Evolutionary conservation across 2,888 invertebrate species (phyloP).

Genomic region (Sphinx pinastri): DNA sequence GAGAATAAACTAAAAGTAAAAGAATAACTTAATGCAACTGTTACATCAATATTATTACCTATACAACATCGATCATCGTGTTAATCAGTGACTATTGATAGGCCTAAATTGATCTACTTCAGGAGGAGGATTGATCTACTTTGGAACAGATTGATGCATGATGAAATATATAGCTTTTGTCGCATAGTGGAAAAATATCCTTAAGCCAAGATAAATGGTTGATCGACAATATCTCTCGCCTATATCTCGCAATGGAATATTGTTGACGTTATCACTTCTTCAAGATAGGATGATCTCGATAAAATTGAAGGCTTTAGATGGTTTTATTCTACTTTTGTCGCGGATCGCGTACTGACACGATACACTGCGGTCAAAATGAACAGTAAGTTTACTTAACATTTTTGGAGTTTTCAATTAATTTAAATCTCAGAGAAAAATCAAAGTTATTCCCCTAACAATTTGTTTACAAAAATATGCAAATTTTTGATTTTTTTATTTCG

Average conservation of each 20-base stretch:
- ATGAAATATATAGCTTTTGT: slow-evolving; percentile 16
- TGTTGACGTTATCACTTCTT: slow-evolving; percentile 58
- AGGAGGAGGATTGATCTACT: too few species aligned
- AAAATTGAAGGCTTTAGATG: slow-evolving; percentile 65
- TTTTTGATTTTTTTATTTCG: too few species aligned
- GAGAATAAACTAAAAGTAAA: too few species aligned
- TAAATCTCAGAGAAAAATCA: not conserved
- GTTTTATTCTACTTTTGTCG: slow-evolving; percentile 60
- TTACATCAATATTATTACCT: too few species aligned
- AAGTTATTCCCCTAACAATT: too few species aligned
- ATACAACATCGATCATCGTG: too few species aligned
- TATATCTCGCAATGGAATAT: slow-evolving; percentile 51
- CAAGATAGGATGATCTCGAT: slow-evolving; percentile 66
- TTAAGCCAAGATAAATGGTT: slow-evolving; percentile 54
- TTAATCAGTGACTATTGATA: too few species aligned
- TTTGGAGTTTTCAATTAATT: slow-evolving; percentile 29
- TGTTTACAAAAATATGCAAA: too few species aligned
- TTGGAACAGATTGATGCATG: too few species aligned
- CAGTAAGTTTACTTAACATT: slow-evolving; percentile 57
- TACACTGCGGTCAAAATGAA: slow-evolving; percentile 68
- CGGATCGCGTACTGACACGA: slow-evolving; percentile 58
- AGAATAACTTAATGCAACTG: too few species aligned
- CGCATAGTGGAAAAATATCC: slow-evolving; percentile 35
- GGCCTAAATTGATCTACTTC: too few species aligned
- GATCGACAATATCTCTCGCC: slow-evolving; percentile 68